Percentiles rank a stretch among this genome's conserved stretches.
Evolutionary conservation across 2,113 vertebrate species (phyloP).

Genomic region (Pithys albifrons): DNA sequence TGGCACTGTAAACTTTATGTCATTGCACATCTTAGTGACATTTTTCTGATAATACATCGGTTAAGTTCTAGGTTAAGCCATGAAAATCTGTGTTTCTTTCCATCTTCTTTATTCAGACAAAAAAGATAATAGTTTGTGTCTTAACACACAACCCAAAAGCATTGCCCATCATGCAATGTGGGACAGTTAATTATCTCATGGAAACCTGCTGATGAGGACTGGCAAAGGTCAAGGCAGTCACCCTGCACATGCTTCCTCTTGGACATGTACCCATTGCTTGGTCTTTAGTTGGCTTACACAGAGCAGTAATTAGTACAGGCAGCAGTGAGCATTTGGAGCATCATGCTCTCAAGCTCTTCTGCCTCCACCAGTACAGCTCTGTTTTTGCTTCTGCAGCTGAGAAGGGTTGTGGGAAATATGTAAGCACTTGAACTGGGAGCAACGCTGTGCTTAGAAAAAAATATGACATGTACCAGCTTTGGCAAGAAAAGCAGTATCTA

Average conservation of each 20-base stretch:
- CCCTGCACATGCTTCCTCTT: not conserved
- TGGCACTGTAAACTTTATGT: not conserved
- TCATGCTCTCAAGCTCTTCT: fast-evolving
- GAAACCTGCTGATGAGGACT: not conserved
- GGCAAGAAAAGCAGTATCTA: not conserved
- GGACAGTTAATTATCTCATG: not conserved
- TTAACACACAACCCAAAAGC: not conserved
- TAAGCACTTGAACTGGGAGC: not conserved
- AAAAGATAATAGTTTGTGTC: not conserved
- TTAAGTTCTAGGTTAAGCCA: not conserved
- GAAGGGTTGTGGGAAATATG: not conserved
- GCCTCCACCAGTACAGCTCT: not conserved
- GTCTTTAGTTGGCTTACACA: not conserved
- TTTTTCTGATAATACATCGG: not conserved
- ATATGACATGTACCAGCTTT: not conserved
- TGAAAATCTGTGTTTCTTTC: not conserved
- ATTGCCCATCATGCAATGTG: not conserved
- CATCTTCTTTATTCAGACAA: not conserved
- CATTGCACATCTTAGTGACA: not conserved
- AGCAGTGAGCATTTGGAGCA: not conserved
- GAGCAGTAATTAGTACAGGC: not conserved
- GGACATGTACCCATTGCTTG: not conserved
- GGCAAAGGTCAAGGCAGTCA: not conserved
- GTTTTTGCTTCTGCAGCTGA: not conserved
- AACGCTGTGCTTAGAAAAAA: not conserved